Conservation (phyloP, 37 sponge, comb jelly and placozoan genomes). For the Theonella swinhoei region DNA sequence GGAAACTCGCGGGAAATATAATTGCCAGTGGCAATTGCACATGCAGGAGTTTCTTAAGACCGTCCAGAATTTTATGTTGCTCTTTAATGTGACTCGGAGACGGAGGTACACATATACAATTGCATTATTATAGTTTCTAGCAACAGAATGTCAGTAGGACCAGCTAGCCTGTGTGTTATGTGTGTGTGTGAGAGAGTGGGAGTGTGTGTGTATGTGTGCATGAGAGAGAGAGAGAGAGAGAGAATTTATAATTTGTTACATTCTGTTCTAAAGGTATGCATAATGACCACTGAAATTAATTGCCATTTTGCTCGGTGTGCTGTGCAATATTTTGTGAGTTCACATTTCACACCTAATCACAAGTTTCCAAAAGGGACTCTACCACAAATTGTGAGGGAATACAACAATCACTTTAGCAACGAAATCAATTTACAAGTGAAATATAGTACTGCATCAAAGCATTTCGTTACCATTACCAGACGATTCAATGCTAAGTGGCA, state of each 20-base stretch:
- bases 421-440: not conserved
- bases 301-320: conserved; percentile 12
- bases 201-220: not conserved
- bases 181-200: not conserved
- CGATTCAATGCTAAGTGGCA: not conserved
- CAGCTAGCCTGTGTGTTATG: not conserved
- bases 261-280: not conserved
- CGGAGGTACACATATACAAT: too few species aligned
- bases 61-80: too few species aligned
- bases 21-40: too few species aligned
- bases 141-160: not conserved
- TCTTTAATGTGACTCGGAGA: too few species aligned
- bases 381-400: not conserved
- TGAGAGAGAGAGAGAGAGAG: not conserved
- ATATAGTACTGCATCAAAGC: not conserved
- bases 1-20: too few species aligned
- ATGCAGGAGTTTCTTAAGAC: too few species aligned
- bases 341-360: not conserved
- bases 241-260: not conserved
- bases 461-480: not conserved
- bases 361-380: not conserved
- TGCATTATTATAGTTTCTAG: not conserved
- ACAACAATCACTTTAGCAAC: not conserved
- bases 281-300: not conserved
- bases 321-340: not conserved